These are phyloP conservation scores for Enteromius afrohamiltoni DNA, from an alignment of 2,797 vertebrate genomes.

Conservation along the genomic window DNA sequence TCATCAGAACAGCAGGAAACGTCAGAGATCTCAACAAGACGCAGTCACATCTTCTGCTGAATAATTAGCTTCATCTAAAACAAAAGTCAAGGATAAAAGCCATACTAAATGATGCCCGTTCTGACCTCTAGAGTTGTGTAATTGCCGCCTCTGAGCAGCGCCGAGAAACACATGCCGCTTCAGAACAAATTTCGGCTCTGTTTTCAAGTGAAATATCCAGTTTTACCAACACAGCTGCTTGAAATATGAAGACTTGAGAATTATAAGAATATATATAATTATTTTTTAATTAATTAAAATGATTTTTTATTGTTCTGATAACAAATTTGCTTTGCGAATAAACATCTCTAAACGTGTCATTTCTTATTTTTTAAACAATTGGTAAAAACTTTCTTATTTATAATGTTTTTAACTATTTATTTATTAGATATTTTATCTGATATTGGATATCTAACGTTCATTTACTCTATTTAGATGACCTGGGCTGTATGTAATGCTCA, in stretches of 20 bases:
- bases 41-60: not conserved
- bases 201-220: too few species aligned
- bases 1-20: not conserved
- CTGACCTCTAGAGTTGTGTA: not conserved
- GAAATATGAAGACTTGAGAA: too few species aligned
- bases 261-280: too few species aligned
- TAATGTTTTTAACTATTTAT: not conserved
- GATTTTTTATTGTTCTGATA: too few species aligned
- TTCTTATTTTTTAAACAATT: not conserved
- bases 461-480: not conserved
- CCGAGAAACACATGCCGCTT: too few species aligned
- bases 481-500: not conserved
- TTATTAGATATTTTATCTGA: not conserved
- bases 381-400: not conserved
- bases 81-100: not conserved
- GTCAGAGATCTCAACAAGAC: not conserved
- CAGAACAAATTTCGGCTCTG: too few species aligned
- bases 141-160: too few species aligned
- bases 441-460: not conserved
- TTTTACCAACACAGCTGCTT: too few species aligned
- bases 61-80: not conserved
- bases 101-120: not conserved
- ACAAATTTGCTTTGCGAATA: too few species aligned
- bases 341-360: not conserved
- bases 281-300: too few species aligned